These are phyloP conservation scores for Leucoraja erinaceus DNA, from an alignment of 2,113 vertebrate species.

Conservation along the genomic window DNA sequence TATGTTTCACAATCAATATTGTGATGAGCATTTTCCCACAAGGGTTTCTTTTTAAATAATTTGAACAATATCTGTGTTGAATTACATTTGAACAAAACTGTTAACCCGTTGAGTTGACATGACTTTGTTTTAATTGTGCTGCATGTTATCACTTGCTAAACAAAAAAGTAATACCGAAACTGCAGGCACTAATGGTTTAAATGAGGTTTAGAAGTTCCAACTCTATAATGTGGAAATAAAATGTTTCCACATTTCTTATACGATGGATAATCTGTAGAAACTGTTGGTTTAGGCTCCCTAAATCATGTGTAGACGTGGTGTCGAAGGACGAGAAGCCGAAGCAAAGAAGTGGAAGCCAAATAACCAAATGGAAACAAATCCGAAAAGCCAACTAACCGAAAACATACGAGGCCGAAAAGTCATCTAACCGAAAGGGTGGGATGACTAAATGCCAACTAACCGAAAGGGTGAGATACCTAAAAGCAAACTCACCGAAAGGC, in stretches of 20 bases:
- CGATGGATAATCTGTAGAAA: too few species aligned
- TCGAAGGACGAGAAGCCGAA: too few species aligned
- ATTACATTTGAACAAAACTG: slow-evolving; percentile 4
- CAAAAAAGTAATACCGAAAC: not conserved
- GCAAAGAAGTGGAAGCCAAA: too few species aligned
- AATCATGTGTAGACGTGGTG: too few species aligned
- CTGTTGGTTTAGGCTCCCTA: too few species aligned
- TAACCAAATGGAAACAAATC: too few species aligned
- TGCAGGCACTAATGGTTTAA: not conserved
- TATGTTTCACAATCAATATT: not conserved
- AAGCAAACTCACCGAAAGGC: too few species aligned
- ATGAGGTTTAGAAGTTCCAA: not conserved
- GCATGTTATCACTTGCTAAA: not conserved
- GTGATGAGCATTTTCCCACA: not conserved
- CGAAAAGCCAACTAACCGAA: too few species aligned
- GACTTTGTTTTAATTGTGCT: slow-evolving; percentile 3
- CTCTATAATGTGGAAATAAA: not conserved
- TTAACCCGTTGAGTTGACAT: not conserved
- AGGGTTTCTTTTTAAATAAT: not conserved
- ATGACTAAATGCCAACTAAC: too few species aligned
- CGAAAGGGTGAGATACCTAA: too few species aligned
- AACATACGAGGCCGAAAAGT: too few species aligned
- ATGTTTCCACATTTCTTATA: not conserved
- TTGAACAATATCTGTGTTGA: not conserved
- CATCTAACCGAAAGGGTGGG: too few species aligned